phyloP scores from a whole-genome alignment of 2,113 vertebrate genomes.

The Philantomba maxwellii region DNA sequence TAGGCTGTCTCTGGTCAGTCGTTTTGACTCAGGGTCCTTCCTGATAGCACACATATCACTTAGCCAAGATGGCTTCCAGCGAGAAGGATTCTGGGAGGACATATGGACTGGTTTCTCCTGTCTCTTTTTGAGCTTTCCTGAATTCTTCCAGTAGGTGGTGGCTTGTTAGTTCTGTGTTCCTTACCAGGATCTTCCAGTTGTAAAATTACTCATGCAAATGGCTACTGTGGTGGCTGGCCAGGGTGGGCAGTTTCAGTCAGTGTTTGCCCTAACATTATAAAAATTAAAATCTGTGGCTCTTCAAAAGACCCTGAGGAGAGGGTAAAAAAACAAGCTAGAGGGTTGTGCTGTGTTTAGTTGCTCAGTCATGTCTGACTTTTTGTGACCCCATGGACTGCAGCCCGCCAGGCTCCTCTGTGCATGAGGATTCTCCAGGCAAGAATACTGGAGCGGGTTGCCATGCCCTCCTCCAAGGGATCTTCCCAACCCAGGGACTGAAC shows the following conservation, averaged over 20 bases:
- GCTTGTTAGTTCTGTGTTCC: not conserved
- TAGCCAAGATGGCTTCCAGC: not conserved
- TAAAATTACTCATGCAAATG: not conserved
- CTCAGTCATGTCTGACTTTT: not conserved
- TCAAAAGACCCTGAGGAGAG: not conserved
- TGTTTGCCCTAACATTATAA: not conserved
- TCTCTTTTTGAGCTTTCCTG: not conserved
- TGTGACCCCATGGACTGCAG: not conserved
- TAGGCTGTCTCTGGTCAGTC: not conserved
- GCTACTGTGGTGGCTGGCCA: not conserved
- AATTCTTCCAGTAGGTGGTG: not conserved
- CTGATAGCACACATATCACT: not conserved
- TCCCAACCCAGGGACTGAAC: not conserved
- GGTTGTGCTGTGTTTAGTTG: not conserved
- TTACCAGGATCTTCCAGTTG: not conserved
- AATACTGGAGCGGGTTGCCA: not conserved
- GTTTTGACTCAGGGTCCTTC: not conserved
- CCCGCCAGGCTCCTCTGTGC: not conserved
- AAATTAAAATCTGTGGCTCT: not conserved
- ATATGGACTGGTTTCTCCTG: not conserved
- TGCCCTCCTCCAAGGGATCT: not conserved
- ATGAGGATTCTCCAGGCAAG: not conserved
- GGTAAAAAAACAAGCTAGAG: not conserved
- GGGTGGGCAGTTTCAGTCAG: not conserved
- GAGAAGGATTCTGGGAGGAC: not conserved